These are phyloP conservation scores for Osmoderma eremita DNA, from an alignment of 2,888 invertebrate genomes.

Conservation along the genomic window DNA sequence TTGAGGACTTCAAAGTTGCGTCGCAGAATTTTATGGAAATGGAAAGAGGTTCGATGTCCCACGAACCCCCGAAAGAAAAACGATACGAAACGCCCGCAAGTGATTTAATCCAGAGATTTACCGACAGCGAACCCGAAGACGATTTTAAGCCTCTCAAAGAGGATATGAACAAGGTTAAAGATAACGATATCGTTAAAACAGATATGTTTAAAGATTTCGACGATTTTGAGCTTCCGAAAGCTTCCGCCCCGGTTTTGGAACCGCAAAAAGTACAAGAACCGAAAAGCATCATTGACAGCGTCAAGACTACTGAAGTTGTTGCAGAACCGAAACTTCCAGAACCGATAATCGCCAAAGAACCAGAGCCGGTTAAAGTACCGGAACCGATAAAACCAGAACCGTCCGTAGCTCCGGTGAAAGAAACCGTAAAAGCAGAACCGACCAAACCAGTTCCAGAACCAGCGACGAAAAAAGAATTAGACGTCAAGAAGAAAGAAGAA, in stretches of 20 bases:
- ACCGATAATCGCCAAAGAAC: conserved; percentile 34
- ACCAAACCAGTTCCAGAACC: conserved; percentile 42
- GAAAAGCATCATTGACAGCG: conserved; percentile 35
- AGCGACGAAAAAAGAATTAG: conserved; percentile 40
- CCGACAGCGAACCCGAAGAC: conserved; percentile 70
- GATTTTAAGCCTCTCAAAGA: conserved; percentile 56
- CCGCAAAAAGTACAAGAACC: conserved; percentile 27
- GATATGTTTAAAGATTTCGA: conserved; percentile 57
- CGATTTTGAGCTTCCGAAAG: conserved; percentile 52
- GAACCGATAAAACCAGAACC: conserved; percentile 48
- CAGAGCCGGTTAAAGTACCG: conserved; percentile 41
- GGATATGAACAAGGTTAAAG: conserved; percentile 38
- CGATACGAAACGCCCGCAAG: conserved; percentile 29
- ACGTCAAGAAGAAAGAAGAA: conserved; percentile 32
- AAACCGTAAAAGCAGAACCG: conserved; percentile 40
- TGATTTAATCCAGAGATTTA: conserved; percentile 68
- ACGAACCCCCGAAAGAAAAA: not conserved
- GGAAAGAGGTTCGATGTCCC: conserved; percentile 52
- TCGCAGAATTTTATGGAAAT: conserved; percentile 59
- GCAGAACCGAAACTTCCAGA: conserved; percentile 32
- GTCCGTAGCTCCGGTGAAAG: conserved; percentile 36
- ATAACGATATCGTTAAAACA: conserved; percentile 41
- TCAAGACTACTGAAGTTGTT: conserved; percentile 45
- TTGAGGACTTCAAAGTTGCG: conserved; percentile 51
- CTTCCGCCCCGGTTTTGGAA: conserved; percentile 39